Evolutionary conservation across 2,888 invertebrate genomes (phyloP).

Genomic region (Latheticus oryzae): DNA sequence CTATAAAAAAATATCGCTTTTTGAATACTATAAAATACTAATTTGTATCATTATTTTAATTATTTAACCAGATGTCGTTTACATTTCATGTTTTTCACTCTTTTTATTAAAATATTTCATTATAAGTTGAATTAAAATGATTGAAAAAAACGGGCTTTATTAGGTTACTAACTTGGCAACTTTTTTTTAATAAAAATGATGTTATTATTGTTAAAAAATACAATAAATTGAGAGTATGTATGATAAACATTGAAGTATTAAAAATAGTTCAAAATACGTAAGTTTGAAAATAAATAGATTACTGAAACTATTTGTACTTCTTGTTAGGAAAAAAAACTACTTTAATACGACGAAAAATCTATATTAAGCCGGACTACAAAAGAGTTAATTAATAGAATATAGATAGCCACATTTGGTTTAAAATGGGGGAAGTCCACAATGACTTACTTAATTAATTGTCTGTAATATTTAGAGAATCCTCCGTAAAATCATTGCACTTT

Average conservation of each 20-base stretch:
- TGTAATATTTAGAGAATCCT: conserved; percentile 35
- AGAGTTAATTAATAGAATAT: conserved; percentile 10
- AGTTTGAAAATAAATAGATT: conserved; percentile 23
- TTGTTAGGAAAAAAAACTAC: conserved; percentile 1
- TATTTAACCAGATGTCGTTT: not conserved
- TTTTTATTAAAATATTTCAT: conserved; percentile 1
- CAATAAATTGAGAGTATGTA: conserved; percentile 14
- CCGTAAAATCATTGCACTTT: conserved; percentile 59
- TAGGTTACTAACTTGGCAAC: not conserved
- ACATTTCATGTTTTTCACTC: not conserved
- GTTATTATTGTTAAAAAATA: not conserved
- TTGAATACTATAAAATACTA: no score
- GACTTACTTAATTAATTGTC: conserved; percentile 26
- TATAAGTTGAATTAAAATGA: no score
- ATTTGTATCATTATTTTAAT: no score
- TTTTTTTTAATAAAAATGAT: no score
- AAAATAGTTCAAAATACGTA: conserved; percentile 23
- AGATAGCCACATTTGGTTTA: not conserved
- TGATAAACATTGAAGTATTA: conserved; percentile 20
- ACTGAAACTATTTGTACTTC: conserved; percentile 1
- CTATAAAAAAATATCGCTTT: no score
- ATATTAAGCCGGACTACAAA: conserved; percentile 19
- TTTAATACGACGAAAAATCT: conserved; percentile 18
- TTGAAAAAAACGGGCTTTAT: not conserved
- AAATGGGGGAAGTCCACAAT: not conserved